Percentiles rank a stretch among this genome's conserved stretches.
Evolutionary conservation across 2,888 invertebrate genomes (phyloP).

Genomic region (Nymphalis c-album): DNA sequence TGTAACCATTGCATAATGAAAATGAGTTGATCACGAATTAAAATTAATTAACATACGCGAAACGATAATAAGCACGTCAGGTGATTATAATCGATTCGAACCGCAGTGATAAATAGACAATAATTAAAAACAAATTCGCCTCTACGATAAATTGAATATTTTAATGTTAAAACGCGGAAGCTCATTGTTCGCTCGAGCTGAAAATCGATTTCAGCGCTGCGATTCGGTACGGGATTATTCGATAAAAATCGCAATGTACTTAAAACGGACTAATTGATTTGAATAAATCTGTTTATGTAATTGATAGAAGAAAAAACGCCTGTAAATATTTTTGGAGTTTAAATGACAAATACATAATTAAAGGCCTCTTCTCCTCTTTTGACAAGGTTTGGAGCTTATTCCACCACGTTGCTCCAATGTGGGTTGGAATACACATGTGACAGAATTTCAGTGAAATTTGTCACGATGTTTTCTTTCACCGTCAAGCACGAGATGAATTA

Average conservation of each 20-base stretch:
- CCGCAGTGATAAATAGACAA: conserved; percentile 38
- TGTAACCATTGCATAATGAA: conserved; percentile 8
- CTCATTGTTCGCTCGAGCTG: conserved; percentile 35
- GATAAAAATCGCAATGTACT: conserved; percentile 2
- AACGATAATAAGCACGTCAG: conserved; percentile 9
- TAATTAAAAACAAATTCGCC: conserved; percentile 44
- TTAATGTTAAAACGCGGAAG: conserved; percentile 36
- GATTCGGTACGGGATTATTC: conserved; percentile 21
- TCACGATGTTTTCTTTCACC: no score
- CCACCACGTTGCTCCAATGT: no score
- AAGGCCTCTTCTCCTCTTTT: no score
- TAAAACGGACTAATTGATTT: not conserved
- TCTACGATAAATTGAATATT: conserved; percentile 44
- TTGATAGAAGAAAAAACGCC: not conserved
- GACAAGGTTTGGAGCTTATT: no score
- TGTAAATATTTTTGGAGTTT: no score
- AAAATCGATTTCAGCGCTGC: conserved; percentile 35
- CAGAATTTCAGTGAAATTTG: no score
- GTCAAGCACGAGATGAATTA: no score
- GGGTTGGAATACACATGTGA: no score
- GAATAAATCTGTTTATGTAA: not conserved
- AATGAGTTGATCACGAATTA: conserved; percentile 28
- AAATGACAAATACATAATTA: no score
- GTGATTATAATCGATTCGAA: conserved; percentile 33
- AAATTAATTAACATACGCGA: conserved; percentile 28